These are phyloP conservation scores for Turritopsis dohrnii DNA, from an alignment of 30 jellyfish, hydroid and myxozoan genomes.

Conservation along the genomic window DNA sequence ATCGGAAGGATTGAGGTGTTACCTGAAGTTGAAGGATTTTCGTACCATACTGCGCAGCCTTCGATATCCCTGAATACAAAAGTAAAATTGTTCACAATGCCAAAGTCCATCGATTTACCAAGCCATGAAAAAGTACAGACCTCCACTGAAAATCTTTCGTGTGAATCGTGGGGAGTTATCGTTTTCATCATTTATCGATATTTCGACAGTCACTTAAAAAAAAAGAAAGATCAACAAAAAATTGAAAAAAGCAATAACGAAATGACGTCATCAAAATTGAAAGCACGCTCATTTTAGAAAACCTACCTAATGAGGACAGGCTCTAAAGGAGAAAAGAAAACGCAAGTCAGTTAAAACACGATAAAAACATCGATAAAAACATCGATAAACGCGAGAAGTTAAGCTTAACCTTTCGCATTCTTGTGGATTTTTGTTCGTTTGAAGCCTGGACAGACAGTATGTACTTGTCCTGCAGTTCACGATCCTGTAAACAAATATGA, in stretches of 20 bases:
- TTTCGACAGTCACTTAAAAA: not conserved
- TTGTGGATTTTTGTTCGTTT: not conserved
- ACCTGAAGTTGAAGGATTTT: not conserved
- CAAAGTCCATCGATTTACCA: not conserved
- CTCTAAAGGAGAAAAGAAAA: not conserved
- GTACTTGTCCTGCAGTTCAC: conserved; percentile 1
- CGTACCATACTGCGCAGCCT: not conserved
- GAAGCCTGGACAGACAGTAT: not conserved
- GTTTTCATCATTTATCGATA: not conserved
- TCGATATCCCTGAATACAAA: not conserved
- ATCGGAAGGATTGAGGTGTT: not conserved
- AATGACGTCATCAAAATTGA: too few species aligned
- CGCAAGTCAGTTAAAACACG: not conserved
- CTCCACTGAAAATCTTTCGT: conserved; percentile 13
- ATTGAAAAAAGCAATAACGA: not conserved
- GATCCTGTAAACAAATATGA: not conserved
- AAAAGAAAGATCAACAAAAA: not conserved
- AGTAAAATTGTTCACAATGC: not conserved
- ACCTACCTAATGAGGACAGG: not conserved
- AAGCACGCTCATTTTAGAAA: too few species aligned
- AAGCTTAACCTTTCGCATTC: not conserved
- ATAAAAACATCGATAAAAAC: not conserved
- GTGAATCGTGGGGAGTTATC: not conserved
- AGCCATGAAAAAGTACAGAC: not conserved
- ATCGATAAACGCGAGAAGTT: not conserved